A percentile compares a stretch with the other conserved stretches of the same genome.
Evolutionary conservation across 2,888 invertebrate species (phyloP).

Genomic region (Dasypogon diadema): DNA sequence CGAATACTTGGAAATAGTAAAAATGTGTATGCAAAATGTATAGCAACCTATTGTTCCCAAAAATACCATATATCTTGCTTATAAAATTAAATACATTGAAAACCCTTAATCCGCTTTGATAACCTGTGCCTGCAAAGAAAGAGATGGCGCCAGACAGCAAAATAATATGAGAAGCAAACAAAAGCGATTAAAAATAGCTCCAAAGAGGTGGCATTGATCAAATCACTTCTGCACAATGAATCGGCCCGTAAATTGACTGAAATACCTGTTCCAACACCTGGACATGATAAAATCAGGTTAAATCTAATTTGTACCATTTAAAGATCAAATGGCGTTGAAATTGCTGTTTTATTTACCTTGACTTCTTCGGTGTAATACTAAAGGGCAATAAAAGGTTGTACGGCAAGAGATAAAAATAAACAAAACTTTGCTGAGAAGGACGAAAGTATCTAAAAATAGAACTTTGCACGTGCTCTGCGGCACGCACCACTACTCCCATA

Average conservation of each 20-base stretch:
- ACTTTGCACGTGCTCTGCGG: background rate
- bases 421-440: background rate
- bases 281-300: background rate
- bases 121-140: too few relatives aligned
- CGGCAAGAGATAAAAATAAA: conserved; percentile 1
- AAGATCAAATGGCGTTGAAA: background rate
- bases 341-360: too few relatives aligned
- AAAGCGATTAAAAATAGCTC: background rate
- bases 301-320: background rate
- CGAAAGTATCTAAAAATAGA: conserved; percentile 23
- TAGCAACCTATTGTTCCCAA: too few relatives aligned
- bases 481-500: background rate
- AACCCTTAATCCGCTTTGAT: too few relatives aligned
- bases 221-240: too few relatives aligned
- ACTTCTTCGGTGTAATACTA: background rate
- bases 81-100: too few relatives aligned
- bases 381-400: background rate
- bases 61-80: too few relatives aligned
- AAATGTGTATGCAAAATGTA: too few relatives aligned
- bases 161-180: background rate
- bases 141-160: background rate
- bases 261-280: background rate
- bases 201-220: too few relatives aligned
- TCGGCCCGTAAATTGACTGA: too few relatives aligned
- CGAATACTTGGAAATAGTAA: too few relatives aligned